These are phyloP conservation scores for Aspidoscelis tigris DNA, from an alignment of 2,113 vertebrate genomes.

Conservation along the genomic window DNA sequence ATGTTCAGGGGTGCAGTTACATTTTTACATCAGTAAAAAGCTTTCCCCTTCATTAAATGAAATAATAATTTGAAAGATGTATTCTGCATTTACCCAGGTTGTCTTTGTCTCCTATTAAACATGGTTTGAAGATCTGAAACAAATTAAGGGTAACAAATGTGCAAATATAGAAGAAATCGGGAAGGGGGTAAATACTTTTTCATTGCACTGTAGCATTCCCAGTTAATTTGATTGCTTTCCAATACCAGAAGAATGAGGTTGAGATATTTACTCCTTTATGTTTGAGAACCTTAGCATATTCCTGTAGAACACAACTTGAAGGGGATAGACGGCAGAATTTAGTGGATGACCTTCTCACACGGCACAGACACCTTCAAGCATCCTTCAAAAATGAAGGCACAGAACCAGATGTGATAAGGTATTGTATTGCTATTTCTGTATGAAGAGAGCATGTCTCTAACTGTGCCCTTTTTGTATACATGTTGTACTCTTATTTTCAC, in stretches of 20 bases:
- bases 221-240: background rate
- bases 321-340: slow-evolving; percentile 93
- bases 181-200: too few relatives aligned
- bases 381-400: slow-evolving; percentile 85
- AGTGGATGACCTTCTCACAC: slow-evolving; percentile 90
- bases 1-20: too few relatives aligned
- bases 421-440: slow-evolving; percentile 34
- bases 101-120: too few relatives aligned
- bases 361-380: slow-evolving; percentile 88
- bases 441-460: rapidly evolving
- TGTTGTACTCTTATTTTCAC: background rate
- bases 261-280: background rate
- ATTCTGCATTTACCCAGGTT: too few relatives aligned
- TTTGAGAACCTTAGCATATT: slow-evolving; percentile 72
- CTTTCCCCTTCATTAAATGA: too few relatives aligned
- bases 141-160: too few relatives aligned
- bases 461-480: background rate
- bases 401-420: slow-evolving; percentile 83
- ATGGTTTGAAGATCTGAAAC: too few relatives aligned
- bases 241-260: background rate
- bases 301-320: slow-evolving; percentile 90
- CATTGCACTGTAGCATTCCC: background rate
- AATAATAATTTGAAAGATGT: too few relatives aligned
- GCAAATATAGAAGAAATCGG: too few relatives aligned
- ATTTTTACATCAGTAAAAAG: too few relatives aligned